Percentiles rank a stretch among this genome's conserved stretches.
These are phyloP conservation scores for Etheostoma cragini DNA, from an alignment of 2,113 vertebrate genomes.

Conservation along the genomic window DNA sequence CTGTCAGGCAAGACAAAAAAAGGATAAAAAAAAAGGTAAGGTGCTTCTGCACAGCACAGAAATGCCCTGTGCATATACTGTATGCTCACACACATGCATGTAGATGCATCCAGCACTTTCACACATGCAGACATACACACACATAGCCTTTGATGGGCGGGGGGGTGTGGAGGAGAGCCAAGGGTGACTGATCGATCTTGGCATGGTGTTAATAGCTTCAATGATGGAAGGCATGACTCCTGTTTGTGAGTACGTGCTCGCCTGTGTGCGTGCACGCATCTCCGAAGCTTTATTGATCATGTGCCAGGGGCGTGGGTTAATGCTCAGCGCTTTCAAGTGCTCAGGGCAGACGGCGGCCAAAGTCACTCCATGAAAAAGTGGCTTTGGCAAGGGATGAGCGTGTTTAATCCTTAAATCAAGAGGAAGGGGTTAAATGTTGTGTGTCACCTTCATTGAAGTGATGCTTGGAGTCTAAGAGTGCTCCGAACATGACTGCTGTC, in stretches of 20 bases:
- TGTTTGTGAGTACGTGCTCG: not conserved
- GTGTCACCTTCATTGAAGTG: conserved; percentile 66
- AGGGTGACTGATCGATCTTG: conserved; percentile 69
- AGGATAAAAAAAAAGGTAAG: not conserved
- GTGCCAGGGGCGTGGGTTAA: conserved; percentile 67
- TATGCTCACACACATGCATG: not conserved
- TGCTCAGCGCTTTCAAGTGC: conserved; percentile 64
- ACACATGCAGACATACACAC: not conserved
- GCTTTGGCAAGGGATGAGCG: conserved; percentile 24
- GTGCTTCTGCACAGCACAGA: not conserved
- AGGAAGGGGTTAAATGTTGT: conserved; percentile 63
- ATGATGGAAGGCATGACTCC: conserved; percentile 61
- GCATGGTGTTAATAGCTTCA: conserved; percentile 75
- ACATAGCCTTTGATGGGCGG: conserved; percentile 15
- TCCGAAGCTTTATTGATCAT: conserved; percentile 70
- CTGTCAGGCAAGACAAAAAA: conserved; percentile 19
- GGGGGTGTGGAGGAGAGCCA: conserved; percentile 25
- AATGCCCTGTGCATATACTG: not conserved
- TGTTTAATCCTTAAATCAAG: conserved; percentile 63
- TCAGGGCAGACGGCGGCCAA: conserved; percentile 60
- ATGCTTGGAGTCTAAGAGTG: conserved; percentile 1
- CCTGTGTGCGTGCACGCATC: not conserved
- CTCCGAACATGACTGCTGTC: not conserved
- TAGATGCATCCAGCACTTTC: not conserved
- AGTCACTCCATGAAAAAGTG: conserved; percentile 70